These are phyloP conservation scores for Heliornis fulica DNA, from an alignment of 2,113 vertebrate species.

Conservation along the genomic window DNA sequence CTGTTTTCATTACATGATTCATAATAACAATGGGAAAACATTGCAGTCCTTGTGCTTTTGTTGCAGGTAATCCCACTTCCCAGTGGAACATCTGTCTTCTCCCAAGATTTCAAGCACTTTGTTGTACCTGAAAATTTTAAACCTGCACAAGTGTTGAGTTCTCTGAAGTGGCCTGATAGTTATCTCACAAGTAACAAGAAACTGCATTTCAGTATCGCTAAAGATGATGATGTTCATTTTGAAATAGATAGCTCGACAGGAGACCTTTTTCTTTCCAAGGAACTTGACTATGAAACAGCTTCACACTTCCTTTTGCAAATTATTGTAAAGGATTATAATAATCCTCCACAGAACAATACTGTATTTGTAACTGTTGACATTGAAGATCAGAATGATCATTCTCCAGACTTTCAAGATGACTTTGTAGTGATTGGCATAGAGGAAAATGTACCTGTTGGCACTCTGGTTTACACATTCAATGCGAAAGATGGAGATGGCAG, in stretches of 20 bases:
- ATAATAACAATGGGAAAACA: not conserved
- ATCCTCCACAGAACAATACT: conserved; percentile 46
- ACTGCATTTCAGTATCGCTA: conserved; percentile 73
- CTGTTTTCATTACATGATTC: not conserved
- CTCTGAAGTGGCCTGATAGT: conserved; percentile 54
- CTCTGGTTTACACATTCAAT: conserved; percentile 80
- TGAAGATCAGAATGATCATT: conserved; percentile 88
- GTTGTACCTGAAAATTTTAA: conserved; percentile 81
- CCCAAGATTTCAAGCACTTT: conserved; percentile 74
- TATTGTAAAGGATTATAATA: conserved; percentile 62
- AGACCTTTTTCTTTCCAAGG: conserved; percentile 82
- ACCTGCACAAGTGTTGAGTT: conserved; percentile 78
- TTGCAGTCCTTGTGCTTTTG: not conserved
- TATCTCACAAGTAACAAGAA: conserved; percentile 15
- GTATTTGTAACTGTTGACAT: conserved; percentile 79
- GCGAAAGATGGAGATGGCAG: conserved; percentile 87
- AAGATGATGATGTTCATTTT: conserved; percentile 81
- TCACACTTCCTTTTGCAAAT: conserved; percentile 81
- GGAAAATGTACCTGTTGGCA: conserved; percentile 82
- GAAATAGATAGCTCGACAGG: conserved; percentile 80
- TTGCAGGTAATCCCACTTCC: conserved; percentile 81
- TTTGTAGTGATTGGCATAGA: conserved; percentile 78
- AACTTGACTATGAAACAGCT: conserved; percentile 86
- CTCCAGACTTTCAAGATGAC: conserved; percentile 82
- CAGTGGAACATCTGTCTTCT: not conserved